Conservation (phyloP, 2,888 invertebrate species). For the Emmelina monodactyla region DNA sequence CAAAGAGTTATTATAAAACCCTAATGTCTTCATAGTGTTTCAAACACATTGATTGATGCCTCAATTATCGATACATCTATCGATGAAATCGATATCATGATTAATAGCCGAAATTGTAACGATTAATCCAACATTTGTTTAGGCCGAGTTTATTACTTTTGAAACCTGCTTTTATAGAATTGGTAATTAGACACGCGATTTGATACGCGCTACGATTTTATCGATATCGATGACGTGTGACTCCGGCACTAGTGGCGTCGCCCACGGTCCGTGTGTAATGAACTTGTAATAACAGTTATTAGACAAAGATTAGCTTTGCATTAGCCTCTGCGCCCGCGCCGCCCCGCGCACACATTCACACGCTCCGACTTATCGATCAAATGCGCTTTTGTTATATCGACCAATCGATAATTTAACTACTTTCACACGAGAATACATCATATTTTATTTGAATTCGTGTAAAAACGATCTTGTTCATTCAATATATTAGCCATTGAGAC, state of each 20-base stretch:
- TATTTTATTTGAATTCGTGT: slow-evolving; percentile 1
- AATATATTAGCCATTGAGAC: neutral
- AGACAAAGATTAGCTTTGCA: slow-evolving; percentile 35
- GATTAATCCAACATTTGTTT: neutral
- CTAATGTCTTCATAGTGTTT: slow-evolving; percentile 46
- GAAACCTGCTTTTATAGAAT: neutral
- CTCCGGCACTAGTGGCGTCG: slow-evolving; percentile 19
- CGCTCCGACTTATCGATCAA: slow-evolving; percentile 25
- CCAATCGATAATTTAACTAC: slow-evolving; percentile 11
- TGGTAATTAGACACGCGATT: neutral
- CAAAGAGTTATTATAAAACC: slow-evolving; percentile 34
- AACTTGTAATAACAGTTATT: slow-evolving; percentile 43
- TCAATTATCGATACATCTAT: slow-evolving; percentile 25
- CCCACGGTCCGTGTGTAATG: slow-evolving; percentile 30
- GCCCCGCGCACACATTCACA: slow-evolving; percentile 21
- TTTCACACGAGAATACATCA: slow-evolving; percentile 5
- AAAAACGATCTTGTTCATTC: too few species aligned
- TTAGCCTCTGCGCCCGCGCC: slow-evolving; percentile 21
- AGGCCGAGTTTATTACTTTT: neutral
- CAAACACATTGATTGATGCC: slow-evolving; percentile 34
- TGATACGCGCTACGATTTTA: neutral
- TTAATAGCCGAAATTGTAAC: neutral
- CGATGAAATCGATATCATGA: neutral
- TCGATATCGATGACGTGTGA: neutral
- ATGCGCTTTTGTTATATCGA: slow-evolving; percentile 9